These are phyloP conservation scores for Ciconia stormi DNA, from an alignment of 2,113 vertebrate genomes.

Conservation along the genomic window DNA sequence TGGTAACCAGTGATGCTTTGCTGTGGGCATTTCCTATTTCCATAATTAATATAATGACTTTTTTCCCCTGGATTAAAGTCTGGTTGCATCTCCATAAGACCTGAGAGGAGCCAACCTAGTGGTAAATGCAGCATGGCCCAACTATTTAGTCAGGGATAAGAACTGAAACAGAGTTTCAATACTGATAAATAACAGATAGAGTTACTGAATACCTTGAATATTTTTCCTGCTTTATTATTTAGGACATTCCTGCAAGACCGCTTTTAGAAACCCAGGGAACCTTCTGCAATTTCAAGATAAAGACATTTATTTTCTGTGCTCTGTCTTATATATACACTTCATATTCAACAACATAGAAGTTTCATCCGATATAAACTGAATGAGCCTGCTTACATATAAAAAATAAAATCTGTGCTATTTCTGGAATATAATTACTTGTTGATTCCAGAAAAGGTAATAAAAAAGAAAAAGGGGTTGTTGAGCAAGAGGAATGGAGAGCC, in stretches of 20 bases:
- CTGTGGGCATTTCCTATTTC: not conserved
- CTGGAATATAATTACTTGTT: not conserved
- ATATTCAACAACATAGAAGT: not conserved
- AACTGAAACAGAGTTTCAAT: not conserved
- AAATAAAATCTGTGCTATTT: not conserved
- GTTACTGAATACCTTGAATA: not conserved
- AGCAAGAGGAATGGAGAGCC: not conserved
- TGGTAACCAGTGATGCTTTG: not conserved
- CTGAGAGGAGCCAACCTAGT: not conserved
- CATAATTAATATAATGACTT: not conserved
- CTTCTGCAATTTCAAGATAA: not conserved
- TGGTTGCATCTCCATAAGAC: not conserved
- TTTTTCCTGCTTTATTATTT: not conserved
- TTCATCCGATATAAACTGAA: not conserved
- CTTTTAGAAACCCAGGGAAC: not conserved
- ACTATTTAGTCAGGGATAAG: too few relatives aligned
- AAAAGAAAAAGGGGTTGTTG: not conserved
- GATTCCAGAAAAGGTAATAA: not conserved
- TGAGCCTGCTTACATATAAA: not conserved
- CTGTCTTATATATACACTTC: not conserved
- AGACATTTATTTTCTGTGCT: not conserved
- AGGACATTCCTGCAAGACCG: not conserved
- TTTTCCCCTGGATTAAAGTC: accelerated
- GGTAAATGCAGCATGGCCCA: not conserved
- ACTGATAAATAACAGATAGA: not conserved